These are phyloP conservation scores for Cotesia chilonis DNA, from an alignment of 1,140 invertebrate genomes.

Conservation along the genomic window DNA sequence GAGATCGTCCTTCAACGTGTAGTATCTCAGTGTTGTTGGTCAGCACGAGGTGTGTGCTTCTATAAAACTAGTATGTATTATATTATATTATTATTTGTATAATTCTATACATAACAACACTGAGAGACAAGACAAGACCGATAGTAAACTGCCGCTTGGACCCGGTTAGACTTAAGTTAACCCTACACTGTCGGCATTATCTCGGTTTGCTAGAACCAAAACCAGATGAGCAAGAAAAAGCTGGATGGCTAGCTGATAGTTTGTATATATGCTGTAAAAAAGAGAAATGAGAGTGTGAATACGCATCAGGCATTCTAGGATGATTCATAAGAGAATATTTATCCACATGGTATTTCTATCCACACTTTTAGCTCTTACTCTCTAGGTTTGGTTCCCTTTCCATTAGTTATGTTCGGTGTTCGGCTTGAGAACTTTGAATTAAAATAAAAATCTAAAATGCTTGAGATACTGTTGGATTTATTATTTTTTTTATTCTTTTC, in stretches of 20 bases:
- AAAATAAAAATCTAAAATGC: neutral
- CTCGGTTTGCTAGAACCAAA: too few species aligned
- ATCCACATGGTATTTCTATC: constrained; percentile 11
- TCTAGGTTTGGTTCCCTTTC: constrained; percentile 11
- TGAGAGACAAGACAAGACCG: neutral
- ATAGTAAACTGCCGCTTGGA: too few species aligned
- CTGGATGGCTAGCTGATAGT: too few species aligned
- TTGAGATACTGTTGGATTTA: neutral
- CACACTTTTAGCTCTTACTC: neutral
- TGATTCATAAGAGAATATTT: constrained; percentile 37
- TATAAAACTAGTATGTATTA: too few species aligned
- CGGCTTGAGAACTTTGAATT: too few species aligned
- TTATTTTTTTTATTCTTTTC: neutral
- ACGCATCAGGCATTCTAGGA: constrained; percentile 36
- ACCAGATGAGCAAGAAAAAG: too few species aligned
- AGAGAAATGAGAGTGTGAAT: constrained; percentile 36
- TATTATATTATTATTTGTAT: too few species aligned
- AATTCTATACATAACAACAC: neutral
- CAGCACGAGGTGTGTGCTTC: too few species aligned
- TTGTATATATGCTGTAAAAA: neutral
- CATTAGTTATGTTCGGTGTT: too few species aligned
- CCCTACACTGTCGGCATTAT: too few species aligned
- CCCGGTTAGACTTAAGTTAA: too few species aligned
- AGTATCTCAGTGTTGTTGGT: neutral
- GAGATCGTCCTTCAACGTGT: constrained; percentile 14